Conservation (phyloP, 2,888 invertebrate genomes). For the Arrhopalites spinosus region DNA sequence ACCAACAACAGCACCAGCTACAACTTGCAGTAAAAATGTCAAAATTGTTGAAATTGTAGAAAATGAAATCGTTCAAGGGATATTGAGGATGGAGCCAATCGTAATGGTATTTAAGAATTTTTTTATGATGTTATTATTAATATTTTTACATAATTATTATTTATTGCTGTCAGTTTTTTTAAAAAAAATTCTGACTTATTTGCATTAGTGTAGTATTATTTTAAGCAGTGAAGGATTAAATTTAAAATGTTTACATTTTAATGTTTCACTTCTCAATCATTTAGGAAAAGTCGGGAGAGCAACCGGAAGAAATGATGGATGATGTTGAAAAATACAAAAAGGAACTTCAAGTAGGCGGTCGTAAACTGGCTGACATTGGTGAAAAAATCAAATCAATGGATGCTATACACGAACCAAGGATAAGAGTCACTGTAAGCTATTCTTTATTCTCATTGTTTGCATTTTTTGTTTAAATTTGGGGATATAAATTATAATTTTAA, state of each 20-base stretch:
- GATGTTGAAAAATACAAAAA: not conserved
- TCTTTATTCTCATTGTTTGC: no score
- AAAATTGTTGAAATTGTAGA: conserved; percentile 69
- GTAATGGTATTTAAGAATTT: no score
- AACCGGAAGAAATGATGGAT: not conserved
- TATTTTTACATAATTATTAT: no score
- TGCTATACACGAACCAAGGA: conserved; percentile 19
- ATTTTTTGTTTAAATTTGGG: not conserved
- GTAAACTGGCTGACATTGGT: conserved; percentile 16
- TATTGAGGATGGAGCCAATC: conserved; percentile 62
- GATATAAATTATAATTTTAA: not conserved
- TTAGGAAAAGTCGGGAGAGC: conserved; percentile 8
- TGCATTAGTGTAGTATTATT: no score
- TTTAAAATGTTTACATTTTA: no score
- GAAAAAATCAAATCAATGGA: conserved; percentile 14
- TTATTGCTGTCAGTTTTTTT: no score
- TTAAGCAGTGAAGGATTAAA: no score
- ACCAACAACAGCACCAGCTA: not conserved
- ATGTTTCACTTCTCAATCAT: no score
- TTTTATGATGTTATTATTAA: no score
- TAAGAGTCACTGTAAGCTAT: conserved; percentile 6
- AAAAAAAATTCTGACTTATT: no score
- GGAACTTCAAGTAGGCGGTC: not conserved
- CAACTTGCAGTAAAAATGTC: conserved; percentile 48
- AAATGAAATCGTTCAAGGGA: conserved; percentile 71